Percentiles rank a stretch among this genome's conserved stretches.
These are phyloP conservation scores for Peromyscus aztecus DNA, from an alignment of 2,797 vertebrate genomes.

Conservation along the genomic window DNA sequence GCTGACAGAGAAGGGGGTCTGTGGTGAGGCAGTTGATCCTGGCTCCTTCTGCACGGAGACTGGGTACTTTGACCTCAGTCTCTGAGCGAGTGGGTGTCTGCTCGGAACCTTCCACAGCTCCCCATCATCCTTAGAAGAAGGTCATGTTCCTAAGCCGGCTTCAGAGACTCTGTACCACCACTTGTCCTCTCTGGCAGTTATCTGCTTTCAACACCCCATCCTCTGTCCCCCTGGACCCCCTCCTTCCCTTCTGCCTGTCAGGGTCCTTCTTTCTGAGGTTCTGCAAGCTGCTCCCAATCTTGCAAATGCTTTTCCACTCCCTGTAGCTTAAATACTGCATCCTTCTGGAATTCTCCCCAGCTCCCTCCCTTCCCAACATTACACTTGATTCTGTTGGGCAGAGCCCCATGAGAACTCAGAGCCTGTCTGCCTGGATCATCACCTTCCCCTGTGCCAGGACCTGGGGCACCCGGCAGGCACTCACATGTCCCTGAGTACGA, in stretches of 20 bases:
- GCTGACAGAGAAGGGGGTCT: background rate
- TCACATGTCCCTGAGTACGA: background rate
- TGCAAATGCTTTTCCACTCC: background rate
- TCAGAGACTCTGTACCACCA: background rate
- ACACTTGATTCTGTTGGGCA: background rate
- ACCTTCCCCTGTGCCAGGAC: background rate
- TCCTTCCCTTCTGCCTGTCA: background rate
- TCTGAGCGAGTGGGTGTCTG: background rate
- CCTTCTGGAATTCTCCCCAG: background rate
- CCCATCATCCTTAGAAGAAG: background rate
- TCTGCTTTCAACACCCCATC: background rate
- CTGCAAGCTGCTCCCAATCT: background rate
- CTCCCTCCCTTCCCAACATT: background rate
- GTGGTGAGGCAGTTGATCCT: background rate
- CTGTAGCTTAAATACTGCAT: background rate
- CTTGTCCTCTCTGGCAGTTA: fast-evolving
- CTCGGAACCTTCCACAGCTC: background rate
- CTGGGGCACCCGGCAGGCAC: background rate
- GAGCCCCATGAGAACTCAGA: background rate
- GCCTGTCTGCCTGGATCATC: background rate
- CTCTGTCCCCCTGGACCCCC: fast-evolving
- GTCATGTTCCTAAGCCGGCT: background rate
- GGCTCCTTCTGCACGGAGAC: background rate
- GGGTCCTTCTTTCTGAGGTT: background rate
- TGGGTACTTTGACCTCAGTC: background rate